phyloP scores from a whole-genome alignment of 2,797 vertebrate genomes.

The Buphagus erythrorhynchus region DNA sequence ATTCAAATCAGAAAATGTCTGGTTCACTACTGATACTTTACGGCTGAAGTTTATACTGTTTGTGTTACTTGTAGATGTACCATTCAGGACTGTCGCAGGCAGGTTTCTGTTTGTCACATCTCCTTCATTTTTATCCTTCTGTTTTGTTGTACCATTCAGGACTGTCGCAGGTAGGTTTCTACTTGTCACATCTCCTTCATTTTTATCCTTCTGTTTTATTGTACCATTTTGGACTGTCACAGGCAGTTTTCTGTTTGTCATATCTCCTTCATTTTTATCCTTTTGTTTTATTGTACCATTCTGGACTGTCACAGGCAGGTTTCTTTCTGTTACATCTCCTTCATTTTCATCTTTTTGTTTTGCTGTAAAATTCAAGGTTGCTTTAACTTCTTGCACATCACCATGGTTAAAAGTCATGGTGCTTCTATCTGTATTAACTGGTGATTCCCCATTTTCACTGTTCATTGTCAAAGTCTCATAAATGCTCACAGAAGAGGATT shows the following conservation, averaged over 20 bases:
- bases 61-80: not conserved
- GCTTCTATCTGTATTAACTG: not conserved
- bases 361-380: not conserved
- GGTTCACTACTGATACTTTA: constrained; percentile 21
- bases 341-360: constrained; percentile 33
- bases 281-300: constrained; percentile 11
- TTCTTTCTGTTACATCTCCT: constrained; percentile 17
- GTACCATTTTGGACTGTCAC: not conserved
- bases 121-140: not conserved
- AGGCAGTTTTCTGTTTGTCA: not conserved
- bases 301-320: not conserved
- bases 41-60: not conserved
- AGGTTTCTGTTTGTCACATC: not conserved
- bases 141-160: not conserved
- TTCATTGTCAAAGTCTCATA: not conserved
- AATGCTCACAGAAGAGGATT: not conserved
- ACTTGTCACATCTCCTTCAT: constrained; percentile 5
- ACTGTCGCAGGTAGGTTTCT: not conserved
- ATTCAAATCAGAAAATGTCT: constrained; percentile 38
- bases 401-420: not conserved
- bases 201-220: constrained; percentile 15
- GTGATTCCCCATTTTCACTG: not conserved
- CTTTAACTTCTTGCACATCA: constrained; percentile 18
- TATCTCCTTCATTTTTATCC: not conserved
- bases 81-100: not conserved